Evolutionary conservation across 2,797 vertebrate genomes (phyloP), one percentile per base, ranked within the genome.

Genomic region (Anguilla obscura): DNA sequence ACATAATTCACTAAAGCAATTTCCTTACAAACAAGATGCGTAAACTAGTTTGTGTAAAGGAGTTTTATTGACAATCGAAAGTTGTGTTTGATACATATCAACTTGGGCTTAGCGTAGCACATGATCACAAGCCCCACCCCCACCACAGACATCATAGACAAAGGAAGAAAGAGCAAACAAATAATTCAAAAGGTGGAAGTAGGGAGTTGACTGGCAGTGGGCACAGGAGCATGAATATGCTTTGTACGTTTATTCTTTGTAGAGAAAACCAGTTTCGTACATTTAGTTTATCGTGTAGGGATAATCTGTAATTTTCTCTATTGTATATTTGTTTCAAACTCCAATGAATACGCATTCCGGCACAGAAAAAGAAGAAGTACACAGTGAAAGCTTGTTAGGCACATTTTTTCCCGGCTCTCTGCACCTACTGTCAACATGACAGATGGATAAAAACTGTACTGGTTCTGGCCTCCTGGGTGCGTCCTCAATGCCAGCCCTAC

Each of bases 1-100:
- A 76, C 30, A 76, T 33, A 76, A 76, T 76, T 76, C 71, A 76
- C 9, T 36, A 36, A 36, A 76, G 71, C 71, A 27, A n/a, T 69
- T 69, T 69, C 63, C 63, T n/a, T n/a, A 27, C 63, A 76, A 76
- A 76, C 30, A 14, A 16, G 30, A 33, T 76, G 71, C 12, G 12
- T 74, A 36, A 74, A 71, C 14, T 14, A 63, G 58, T 45, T 45
- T 63, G 58, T 6, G 60, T 21, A 69, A n/a, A n/a, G 24, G 63
- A 69, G 63, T 69, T n/a, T 69, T 69, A 69, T n/a, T 69, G 63
- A 10, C 63, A 27, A 27, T 27, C 7, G 24, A 69, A 27, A 69
- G 63, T 69, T 69, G 63, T n/a, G n/a, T 27, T 69, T 27, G 63
- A 69, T 27, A 27, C 63, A n/a, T 24, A 7, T 27, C 63, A 69